Evolutionary conservation across 2,888 invertebrate genomes (phyloP), one percentile per base, ranked within the genome.

Genomic region (Tillus elongatus): DNA sequence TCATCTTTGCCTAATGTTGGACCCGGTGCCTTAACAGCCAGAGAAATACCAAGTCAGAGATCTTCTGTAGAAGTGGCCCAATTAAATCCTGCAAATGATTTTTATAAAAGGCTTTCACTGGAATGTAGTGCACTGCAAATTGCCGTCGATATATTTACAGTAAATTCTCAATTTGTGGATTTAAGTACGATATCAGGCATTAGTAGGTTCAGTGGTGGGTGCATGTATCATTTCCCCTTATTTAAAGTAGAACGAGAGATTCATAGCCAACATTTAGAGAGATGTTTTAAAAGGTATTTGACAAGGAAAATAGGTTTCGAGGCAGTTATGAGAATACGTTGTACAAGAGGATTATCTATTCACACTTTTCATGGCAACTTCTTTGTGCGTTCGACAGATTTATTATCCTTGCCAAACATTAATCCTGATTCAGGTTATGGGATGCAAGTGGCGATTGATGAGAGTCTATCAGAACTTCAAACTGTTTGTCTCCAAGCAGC

Each of bases 331-430:
- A 73, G 98, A 52, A 84, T 98, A 47, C 74, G 97, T 3, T 96
- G 95, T 60, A 91, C 95, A 2, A 78, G 87, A 58, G 96, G 97
- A 10, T 71, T 98, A 39, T 76, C 89, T 14, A 90, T 98, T 54
- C 95, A 97, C 68, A 92, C 95, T 58, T 98, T 98, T 79, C 96
- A 97, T 69, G 98, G 98, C 27, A 97, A 97, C 69, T 96, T 96
- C 76, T 98, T 98, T 68, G 97, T 98, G 33, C 78, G 98, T 2
- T 96, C 97, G 0, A 95, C 96, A 2, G 97, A 98, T 70, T 72
- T 98, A 37, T 70, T 98, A 39, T 91, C 93, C 8, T 68, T 98
- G 51, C 96, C 98, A 26, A 97, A 97, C 70, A 85, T 96, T 40
- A 97, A 95, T 60, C 97, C 98, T 0, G 98, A 99, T 68, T 86